Conservation (phyloP, 1,140 invertebrate species). For the Brevipalpus yothersi region DNA sequence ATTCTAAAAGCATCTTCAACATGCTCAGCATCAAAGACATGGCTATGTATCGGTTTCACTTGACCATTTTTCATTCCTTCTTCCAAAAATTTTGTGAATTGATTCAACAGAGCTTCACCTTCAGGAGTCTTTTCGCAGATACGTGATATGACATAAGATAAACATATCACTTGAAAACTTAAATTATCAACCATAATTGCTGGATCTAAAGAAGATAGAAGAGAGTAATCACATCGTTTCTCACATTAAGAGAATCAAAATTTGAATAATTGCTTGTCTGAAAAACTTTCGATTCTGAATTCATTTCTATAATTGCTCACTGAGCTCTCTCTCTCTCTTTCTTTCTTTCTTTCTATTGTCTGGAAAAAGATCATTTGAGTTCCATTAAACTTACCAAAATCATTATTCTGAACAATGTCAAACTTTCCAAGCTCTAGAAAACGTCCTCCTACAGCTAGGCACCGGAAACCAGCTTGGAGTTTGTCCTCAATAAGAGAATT, state of each 20-base stretch:
- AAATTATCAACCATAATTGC: conserved; percentile 63
- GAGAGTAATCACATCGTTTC: neutral
- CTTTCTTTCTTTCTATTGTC: conserved; percentile 13
- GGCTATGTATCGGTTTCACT: conserved; percentile 52
- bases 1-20: conserved; percentile 79
- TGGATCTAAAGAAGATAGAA: conserved; percentile 26
- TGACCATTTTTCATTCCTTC: conserved; percentile 62
- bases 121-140: conserved; percentile 61
- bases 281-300: conserved; percentile 43
- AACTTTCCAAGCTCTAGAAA: conserved; percentile 95
- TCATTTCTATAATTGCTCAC: conserved; percentile 9
- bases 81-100: conserved; percentile 28
- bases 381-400: conserved; percentile 32
- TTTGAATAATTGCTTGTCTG: too few species aligned
- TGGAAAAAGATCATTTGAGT: too few species aligned
- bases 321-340: conserved; percentile 17
- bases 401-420: conserved; percentile 69
- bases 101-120: neutral
- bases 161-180: conserved; percentile 77
- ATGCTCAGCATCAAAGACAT: conserved; percentile 53
- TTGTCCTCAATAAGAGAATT: conserved; percentile 84
- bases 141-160: conserved; percentile 58
- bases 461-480: conserved; percentile 60
- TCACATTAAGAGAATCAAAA: too few species aligned
- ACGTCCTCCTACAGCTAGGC: conserved; percentile 53